Base-by-base conservation (phyloP, 92 coral and sea anemone species). In the Phymanthus crucifer region DNA sequence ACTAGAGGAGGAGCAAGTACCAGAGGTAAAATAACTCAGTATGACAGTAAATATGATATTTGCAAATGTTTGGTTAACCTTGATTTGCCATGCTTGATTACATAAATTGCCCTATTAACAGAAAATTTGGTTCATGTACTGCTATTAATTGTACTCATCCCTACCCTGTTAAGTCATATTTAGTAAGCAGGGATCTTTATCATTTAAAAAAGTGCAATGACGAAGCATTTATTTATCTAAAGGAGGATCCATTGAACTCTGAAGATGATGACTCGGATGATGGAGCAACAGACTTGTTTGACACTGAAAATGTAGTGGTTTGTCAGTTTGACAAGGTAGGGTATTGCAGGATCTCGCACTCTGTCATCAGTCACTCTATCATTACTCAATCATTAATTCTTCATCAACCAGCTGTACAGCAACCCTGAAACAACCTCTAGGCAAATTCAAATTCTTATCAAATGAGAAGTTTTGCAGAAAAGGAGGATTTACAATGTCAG, bases 241-340 rank as follows among this genome's bases (percentile, higher is more conserved):
- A 66, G 47, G 97, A 92, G 8, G 97, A 92, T 1, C 98, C 98
- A 24, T 80, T 95, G 47, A 95, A 95, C 70, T 86, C 97, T 18
- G 97, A 87, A 29, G 98, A 94, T 61, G 97, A 90, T 71, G 94
- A 83, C 9, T 85, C 97, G 4, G 97, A 95, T 12, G 98, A 93
- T 31, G 97, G 92, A n/a, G 89, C 93, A 2, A 72, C 95, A 18
- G 98, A 95, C 27, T 40, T 88, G 79, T 95, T 95, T 93, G 98
- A 95, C 73, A 95, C 98, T 26, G 98, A 95, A 29, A 95, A 95
- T 78, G 98, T 95, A 23, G 98, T 95, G 0, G 98, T 95, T 19
- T 95, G 98, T 65, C 98, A 95, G 87, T 95, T 90, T 78, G 98
- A 95, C 46, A 90, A 93, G 98, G 98, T 92, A 82, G 4, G 71